Base-by-base conservation (phyloP, 1,140 invertebrate species). In the Musca domestica region DNA sequence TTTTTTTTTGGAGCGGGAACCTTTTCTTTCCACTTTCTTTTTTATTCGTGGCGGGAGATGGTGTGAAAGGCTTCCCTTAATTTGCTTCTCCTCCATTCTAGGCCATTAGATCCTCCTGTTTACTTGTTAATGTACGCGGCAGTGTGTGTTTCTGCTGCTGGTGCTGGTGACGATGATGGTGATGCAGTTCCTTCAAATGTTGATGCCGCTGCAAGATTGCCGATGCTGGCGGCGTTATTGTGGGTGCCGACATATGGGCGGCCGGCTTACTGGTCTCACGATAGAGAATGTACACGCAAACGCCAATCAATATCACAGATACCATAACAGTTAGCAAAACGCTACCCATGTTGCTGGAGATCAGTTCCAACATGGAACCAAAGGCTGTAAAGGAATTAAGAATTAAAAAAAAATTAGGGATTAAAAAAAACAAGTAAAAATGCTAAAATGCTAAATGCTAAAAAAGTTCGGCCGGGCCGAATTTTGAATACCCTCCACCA, bases 221-320 rank as follows among this genome's bases (percentile, higher is more conserved):
- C 17, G 65, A 34, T 52, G 65, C 5, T 49, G 65, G 15, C 19
- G 51, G 65, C n/a, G 34, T 41, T 41, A 10, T 58, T 15, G 34
- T 46, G 23, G 66, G 23, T 23, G 0, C 15, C n/a, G 54, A 4
- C 30, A 5, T 15, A 63, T 67, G 7, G 19, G 46, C 9, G 48
- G n/a, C 34, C 10, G 56, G 75, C 58, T 73, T 74, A 69, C 73
- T 66, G 56, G 41, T 46, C 30, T 70, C 67, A 15, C 72, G 66
- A 17, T 67, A 52, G 12, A 70, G 51, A 46, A 81, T 65, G 63
- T 73, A 71, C 56, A 81, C 67, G 71, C 77, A 79, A 70, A 78
- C 73, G 70, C 78, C 76, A 70, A 81, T 76, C 71, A 81, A 77
- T 74, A 81, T 79, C 77, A 81, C 74, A 78, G 77, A 81, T 74